Evolutionary conservation across 2,797 vertebrate species (phyloP), one percentile per base, ranked within the genome.

Genomic region (Apodemus agrarius): DNA sequence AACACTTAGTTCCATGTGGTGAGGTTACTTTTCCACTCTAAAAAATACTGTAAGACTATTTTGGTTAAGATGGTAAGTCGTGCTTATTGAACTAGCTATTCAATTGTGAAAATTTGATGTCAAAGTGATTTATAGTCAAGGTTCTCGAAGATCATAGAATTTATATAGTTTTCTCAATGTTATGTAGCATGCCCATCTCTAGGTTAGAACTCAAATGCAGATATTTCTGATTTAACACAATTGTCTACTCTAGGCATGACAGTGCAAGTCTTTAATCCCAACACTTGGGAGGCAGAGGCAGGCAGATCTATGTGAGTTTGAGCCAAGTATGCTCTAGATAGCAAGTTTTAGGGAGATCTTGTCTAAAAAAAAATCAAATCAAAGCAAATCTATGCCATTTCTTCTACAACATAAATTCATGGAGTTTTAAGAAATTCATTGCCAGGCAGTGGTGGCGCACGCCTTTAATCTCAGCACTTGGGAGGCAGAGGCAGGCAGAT

Each of bases 61-160:
- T 40, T 52, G 19, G 89, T 88, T 88, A 88, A 0, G 85, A 31
- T 49, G 29, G 78, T 72, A 90, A 92, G 9, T 67, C 75, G 43
- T 43, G 84, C 75, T 91, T 80, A 83, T 72, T 89, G 72, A 96
- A 75, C 40, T 26, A 86, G 26, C 65, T 81, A 87, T 54, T 96
- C 63, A 96, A 61, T 85, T 59, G 61, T 59, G 26, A 79, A 95
- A 94, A 91, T 89, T 91, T 72, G n/a, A 72, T 21, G 67, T 14
- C 80, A 94, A 57, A 22, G n/a, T 85, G 40, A 85, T 91, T 84
- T 87, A 90, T 78, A 91, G n/a, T 79, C 74, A 29, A 69, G 12
- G 76, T 49, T 61, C 2, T n/a, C 52, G 19, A 74, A 90, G 49
- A 54, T 86, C n/a, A 74, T 9, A 78, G 43, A 16, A 13, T n/a